These are phyloP conservation scores for Drosophila burlai DNA, from an alignment of 1,140 invertebrate species.

Conservation along the genomic window DNA sequence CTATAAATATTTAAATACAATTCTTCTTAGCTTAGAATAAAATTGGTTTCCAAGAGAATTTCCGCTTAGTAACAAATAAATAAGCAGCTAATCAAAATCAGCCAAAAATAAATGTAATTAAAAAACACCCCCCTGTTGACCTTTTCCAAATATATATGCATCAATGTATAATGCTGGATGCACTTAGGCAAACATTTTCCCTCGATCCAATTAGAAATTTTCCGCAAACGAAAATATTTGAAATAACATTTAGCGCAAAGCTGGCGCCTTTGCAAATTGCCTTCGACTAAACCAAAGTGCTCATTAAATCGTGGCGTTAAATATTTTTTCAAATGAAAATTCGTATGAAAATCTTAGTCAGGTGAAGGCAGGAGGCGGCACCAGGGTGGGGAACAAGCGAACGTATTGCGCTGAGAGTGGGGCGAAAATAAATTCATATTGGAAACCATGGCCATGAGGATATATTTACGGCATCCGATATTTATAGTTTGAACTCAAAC, in stretches of 20 bases:
- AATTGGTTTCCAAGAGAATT: background rate
- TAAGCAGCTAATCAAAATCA: background rate
- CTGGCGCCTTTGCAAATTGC: conserved; percentile 72
- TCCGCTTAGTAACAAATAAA: background rate
- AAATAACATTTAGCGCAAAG: conserved; percentile 75
- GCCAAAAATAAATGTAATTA: too few relatives aligned
- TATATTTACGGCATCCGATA: conserved; percentile 74
- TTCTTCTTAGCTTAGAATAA: background rate
- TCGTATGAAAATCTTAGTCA: conserved; percentile 62
- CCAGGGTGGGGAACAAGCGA: background rate
- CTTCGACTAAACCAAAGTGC: conserved; percentile 64
- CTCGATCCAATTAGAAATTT: conserved; percentile 56
- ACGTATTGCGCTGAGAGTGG: conserved; percentile 13
- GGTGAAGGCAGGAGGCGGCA: background rate
- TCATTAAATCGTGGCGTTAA: conserved; percentile 75
- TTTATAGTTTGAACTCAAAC: conserved; percentile 82
- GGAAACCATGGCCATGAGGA: conserved; percentile 64
- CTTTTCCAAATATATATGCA: background rate
- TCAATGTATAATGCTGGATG: background rate
- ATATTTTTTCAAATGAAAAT: conserved; percentile 57
- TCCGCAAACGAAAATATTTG: conserved; percentile 69
- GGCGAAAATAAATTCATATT: conserved; percentile 54
- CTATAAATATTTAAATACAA: background rate
- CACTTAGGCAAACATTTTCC: conserved; percentile 25
- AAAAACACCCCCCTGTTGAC: background rate